Evolutionary conservation across 1,140 invertebrate genomes (phyloP).

Genomic region (Drosophila ohnishii): DNA sequence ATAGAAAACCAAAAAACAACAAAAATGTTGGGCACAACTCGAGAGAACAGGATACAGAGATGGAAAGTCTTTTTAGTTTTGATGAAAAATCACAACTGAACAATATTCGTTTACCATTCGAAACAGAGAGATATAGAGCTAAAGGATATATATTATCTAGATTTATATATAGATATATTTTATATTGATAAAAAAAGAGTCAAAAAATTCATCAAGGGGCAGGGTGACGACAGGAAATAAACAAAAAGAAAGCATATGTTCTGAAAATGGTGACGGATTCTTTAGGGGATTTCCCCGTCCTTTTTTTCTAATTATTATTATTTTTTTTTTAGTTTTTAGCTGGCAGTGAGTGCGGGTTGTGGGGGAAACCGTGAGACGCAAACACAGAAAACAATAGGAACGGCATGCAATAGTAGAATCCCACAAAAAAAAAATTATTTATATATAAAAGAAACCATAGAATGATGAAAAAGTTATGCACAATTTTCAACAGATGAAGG

Average conservation of each 20-base stretch:
- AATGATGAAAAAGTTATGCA: constrained; percentile 19
- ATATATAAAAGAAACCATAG: constrained; percentile 16
- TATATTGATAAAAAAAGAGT: constrained; percentile 21
- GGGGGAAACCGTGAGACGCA: constrained; percentile 25
- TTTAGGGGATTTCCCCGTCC: background rate
- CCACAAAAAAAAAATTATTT: constrained; percentile 9
- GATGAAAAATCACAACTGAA: constrained; percentile 31
- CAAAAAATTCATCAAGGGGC: background rate
- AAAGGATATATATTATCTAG: constrained; percentile 36
- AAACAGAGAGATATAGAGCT: constrained; percentile 37
- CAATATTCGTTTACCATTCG: constrained; percentile 43
- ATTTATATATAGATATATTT: constrained; percentile 21
- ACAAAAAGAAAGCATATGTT: constrained; percentile 10
- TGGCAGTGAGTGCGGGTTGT: constrained; percentile 21
- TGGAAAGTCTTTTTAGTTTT: constrained; percentile 25
- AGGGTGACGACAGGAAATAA: constrained; percentile 4
- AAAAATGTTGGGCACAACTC: constrained; percentile 74
- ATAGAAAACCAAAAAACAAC: constrained; percentile 57
- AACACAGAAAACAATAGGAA: constrained; percentile 40
- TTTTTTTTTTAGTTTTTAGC: constrained; percentile 14
- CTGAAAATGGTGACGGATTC: background rate
- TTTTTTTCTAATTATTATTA: background rate
- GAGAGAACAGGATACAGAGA: constrained; percentile 32
- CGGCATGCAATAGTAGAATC: constrained; percentile 24
- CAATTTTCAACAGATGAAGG: constrained; percentile 11